A percentile compares a stretch with the other conserved stretches of the same genome.
Evolutionary conservation across 2,113 vertebrate species (phyloP).

Genomic region (Odontesthes bonariensis): DNA sequence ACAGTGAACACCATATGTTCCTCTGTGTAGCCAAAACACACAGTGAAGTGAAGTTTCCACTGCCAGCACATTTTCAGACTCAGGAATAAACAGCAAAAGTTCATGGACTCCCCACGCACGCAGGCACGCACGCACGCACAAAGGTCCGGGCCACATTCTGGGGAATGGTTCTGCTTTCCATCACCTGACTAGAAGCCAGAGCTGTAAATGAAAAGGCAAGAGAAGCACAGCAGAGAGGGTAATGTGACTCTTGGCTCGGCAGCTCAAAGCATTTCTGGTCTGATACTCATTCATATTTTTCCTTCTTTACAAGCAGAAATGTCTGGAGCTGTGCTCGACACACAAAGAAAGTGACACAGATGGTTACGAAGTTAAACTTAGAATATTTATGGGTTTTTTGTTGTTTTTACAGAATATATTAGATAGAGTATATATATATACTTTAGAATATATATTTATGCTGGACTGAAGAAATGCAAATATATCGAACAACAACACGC

Average conservation of each 20-base stretch:
- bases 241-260: slow-evolving; percentile 19
- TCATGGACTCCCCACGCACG: not conserved
- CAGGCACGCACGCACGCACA: slow-evolving; percentile 16
- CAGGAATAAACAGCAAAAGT: slow-evolving; percentile 24
- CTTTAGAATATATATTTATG: no score
- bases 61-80: slow-evolving; percentile 57
- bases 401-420: no score
- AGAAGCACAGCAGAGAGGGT: slow-evolving; percentile 3
- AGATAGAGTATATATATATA: no score
- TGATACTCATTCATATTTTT: slow-evolving; percentile 50
- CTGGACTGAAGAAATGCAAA: no score
- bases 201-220: slow-evolving; percentile 54
- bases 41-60: slow-evolving; percentile 46
- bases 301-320: slow-evolving; percentile 19
- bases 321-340: not conserved
- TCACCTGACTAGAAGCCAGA: slow-evolving; percentile 34
- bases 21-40: slow-evolving; percentile 61
- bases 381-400: not conserved
- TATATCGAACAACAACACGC: no score
- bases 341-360: not conserved
- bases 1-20: slow-evolving; percentile 63
- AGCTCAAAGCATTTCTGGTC: not conserved
- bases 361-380: not conserved
- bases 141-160: slow-evolving; percentile 31
- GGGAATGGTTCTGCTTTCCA: slow-evolving; percentile 61